phyloP scores from a whole-genome alignment of 2,888 invertebrate species.

The Luperina testacea region DNA sequence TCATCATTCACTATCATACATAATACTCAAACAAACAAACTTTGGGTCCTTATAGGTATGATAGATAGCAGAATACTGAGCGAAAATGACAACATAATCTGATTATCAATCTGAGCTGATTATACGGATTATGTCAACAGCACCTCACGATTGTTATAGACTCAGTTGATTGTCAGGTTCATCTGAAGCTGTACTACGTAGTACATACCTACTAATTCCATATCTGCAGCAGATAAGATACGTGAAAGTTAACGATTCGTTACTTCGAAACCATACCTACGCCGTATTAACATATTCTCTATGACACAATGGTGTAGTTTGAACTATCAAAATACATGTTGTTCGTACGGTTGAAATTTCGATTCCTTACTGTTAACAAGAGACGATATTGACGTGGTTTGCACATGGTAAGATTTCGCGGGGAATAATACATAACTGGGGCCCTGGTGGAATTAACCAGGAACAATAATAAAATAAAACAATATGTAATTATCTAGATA shows the following conservation, averaged over 20 bases:
- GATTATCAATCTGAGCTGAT: slow-evolving; percentile 13
- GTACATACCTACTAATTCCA: no score
- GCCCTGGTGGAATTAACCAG: neutral
- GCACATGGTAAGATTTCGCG: neutral
- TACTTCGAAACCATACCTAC: no score
- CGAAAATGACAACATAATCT: slow-evolving; percentile 13
- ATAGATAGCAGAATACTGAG: slow-evolving; percentile 3
- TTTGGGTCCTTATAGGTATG: neutral
- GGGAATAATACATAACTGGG: neutral
- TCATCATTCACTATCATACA: slow-evolving; percentile 5
- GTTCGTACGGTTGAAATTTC: no score
- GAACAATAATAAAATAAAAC: slow-evolving; percentile 69
- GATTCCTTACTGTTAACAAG: no score
- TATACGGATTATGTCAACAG: neutral
- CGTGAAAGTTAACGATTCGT: no score
- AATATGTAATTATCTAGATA: slow-evolving; percentile 85
- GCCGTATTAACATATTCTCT: no score
- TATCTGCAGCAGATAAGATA: no score
- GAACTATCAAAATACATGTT: no score
- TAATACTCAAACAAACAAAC: slow-evolving; percentile 3
- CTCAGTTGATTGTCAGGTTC: neutral
- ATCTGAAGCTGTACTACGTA: no score
- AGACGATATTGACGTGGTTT: neutral
- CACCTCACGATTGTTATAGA: neutral
- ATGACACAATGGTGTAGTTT: no score